Evolutionary conservation across 2,113 vertebrate species (phyloP), one percentile per base, ranked within the genome.

Genomic region (Spea multiplicata): DNA sequence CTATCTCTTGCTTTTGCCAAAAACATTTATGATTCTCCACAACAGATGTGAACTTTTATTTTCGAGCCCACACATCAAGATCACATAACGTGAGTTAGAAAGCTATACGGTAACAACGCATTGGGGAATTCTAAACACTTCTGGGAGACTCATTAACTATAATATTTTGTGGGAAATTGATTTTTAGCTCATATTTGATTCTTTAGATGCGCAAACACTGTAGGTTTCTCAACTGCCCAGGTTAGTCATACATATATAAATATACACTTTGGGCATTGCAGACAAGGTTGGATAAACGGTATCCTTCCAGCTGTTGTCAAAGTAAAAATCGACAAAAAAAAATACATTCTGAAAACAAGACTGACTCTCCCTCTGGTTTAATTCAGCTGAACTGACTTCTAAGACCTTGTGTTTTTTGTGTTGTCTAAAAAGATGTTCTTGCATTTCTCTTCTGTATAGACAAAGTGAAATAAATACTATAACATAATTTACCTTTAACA

Each of bases 21-120:
- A 80, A 67, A 17, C 47, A 48, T 66, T 68, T 49, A 50, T 49
- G 52, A 74, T 61, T 74, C 64, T 65, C 44, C 78, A 74, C 71
- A 68, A 68, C 78, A 80, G 78, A 80, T 80, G 78, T 80, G 78
- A 80, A 80, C 64, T 80, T 44, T 80, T 74, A 44, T 53, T 78
- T 78, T 52, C 30, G 71, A 68, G 78, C 78, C 78, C 78, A 80
- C 78, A 80, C 78, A 80, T 74, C 50, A 44, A 74, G 78, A 80
- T 80, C 78, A 73, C 78, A 80, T 67, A 80, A 80, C 70, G 55
- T 74, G 62, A 68, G 48, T 73, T 47, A 46, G 47, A 80, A 50
- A 52, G 44, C 65, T 74, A n/a, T 80, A 66, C 45, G 68, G 10
- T 79, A 52, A 73, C 59, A 73, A 68, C 50, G 49, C 46, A 48